Percentiles rank a stretch among this genome's conserved stretches.
Conservation (phyloP, 2,888 invertebrate species). For the Cataglyphis altisquamis region DNA sequence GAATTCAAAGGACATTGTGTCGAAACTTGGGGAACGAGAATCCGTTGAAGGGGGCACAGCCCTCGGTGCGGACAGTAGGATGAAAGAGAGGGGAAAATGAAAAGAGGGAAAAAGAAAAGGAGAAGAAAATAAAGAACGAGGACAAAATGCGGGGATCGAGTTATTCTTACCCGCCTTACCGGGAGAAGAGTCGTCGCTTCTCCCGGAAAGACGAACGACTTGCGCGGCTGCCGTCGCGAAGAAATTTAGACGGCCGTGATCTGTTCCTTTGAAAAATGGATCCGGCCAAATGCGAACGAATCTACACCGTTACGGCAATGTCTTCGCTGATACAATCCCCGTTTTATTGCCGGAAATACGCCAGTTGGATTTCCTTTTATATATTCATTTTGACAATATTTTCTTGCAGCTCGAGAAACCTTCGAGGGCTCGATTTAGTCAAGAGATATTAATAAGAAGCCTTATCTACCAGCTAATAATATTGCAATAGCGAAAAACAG, state of each 20-base stretch:
- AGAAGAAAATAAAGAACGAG: conserved; percentile 52
- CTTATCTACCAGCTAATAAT: conserved; percentile 6
- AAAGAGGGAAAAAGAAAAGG: conserved; percentile 43
- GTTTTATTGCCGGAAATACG: background rate
- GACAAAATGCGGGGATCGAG: conserved; percentile 59
- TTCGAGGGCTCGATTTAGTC: background rate
- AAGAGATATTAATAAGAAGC: background rate
- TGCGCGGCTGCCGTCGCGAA: conserved; percentile 28
- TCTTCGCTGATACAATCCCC: conserved; percentile 11
- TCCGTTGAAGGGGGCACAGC: conserved; percentile 47
- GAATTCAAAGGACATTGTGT: conserved; percentile 83
- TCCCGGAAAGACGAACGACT: conserved; percentile 63
- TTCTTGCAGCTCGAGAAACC: background rate
- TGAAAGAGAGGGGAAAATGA: conserved; percentile 50
- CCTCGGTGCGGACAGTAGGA: conserved; percentile 28
- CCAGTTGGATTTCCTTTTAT: background rate
- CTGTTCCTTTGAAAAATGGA: conserved; percentile 61
- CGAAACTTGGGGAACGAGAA: conserved; percentile 79
- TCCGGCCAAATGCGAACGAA: conserved; percentile 17
- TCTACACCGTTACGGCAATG: conserved; percentile 29
- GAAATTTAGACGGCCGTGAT: conserved; percentile 60
- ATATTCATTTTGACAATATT: background rate
- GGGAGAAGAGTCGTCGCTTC: conserved; percentile 59
- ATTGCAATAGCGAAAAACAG: background rate
- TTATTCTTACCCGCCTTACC: conserved; percentile 67